Evolutionary conservation across 2,113 vertebrate species (phyloP).

Genomic region (Phylloscopus trochiloides): DNA sequence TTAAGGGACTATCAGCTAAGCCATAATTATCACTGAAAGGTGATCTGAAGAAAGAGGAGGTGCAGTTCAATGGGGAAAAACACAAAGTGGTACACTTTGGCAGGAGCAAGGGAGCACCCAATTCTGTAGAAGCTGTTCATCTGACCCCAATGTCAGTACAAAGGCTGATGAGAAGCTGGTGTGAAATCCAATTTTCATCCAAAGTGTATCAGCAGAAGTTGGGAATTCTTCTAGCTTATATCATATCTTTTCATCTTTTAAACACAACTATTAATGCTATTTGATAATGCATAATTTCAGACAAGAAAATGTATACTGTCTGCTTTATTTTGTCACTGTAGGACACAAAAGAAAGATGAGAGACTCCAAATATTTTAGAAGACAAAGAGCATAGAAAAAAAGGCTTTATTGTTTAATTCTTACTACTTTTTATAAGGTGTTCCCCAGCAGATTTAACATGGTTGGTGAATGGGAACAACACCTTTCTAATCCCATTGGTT

Average conservation of each 20-base stretch:
- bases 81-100: not conserved
- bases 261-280: not conserved
- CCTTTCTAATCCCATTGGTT: too few relatives aligned
- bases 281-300: not conserved
- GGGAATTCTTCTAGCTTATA: not conserved
- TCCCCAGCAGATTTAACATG: too few relatives aligned
- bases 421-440: too few relatives aligned
- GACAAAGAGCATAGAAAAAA: too few relatives aligned
- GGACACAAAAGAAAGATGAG: too few relatives aligned
- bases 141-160: accelerated
- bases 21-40: not conserved
- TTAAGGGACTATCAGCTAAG: not conserved
- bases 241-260: not conserved
- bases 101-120: not conserved
- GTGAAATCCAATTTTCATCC: not conserved
- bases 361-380: too few relatives aligned
- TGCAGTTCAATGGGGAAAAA: not conserved
- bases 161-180: not conserved
- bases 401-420: too few relatives aligned
- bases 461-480: too few relatives aligned
- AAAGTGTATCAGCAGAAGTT: not conserved
- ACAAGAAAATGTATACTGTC: not conserved
- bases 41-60: not conserved
- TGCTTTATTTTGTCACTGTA: not conserved
- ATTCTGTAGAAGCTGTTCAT: not conserved